Evolutionary conservation across 2,888 invertebrate genomes (phyloP).

Genomic region (Ametastegia equiseti): DNA sequence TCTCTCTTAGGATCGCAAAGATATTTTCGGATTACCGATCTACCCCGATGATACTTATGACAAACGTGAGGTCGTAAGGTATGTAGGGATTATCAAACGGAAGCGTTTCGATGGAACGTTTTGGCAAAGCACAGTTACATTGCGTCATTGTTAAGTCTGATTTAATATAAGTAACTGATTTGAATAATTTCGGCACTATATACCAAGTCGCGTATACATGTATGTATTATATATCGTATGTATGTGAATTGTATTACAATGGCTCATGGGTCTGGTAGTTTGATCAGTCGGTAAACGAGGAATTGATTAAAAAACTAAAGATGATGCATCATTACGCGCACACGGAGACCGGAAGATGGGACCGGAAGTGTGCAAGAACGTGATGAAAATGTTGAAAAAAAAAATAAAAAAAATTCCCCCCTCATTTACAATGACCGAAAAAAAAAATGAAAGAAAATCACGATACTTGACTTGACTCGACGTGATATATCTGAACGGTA

Average conservation of each 20-base stretch:
- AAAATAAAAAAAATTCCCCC: no score
- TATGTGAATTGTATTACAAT: no score
- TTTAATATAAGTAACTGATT: no score
- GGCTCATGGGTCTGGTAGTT: not conserved
- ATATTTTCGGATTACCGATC: no score
- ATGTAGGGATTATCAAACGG: no score
- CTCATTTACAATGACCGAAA: not conserved
- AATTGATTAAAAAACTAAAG: slow-evolving; percentile 24
- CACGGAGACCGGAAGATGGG: slow-evolving; percentile 63
- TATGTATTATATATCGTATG: no score
- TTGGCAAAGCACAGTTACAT: not conserved
- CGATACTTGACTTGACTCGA: not conserved
- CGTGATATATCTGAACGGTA: slow-evolving; percentile 7
- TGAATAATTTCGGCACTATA: not conserved
- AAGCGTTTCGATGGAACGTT: no score
- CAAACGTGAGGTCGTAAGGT: no score
- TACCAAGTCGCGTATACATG: no score
- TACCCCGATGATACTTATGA: no score
- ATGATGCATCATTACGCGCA: slow-evolving; percentile 31
- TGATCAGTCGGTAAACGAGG: not conserved
- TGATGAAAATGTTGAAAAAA: slow-evolving; percentile 59
- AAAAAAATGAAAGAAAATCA: not conserved
- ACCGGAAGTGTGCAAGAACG: slow-evolving; percentile 61
- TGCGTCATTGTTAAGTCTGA: not conserved
- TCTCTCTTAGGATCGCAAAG: no score